A percentile compares a stretch with the other conserved stretches of the same genome.
Evolutionary conservation across 30 jellyfish, hydroid and myxozoan genomes (phyloP).

Genomic region (Aurelia sp.): DNA sequence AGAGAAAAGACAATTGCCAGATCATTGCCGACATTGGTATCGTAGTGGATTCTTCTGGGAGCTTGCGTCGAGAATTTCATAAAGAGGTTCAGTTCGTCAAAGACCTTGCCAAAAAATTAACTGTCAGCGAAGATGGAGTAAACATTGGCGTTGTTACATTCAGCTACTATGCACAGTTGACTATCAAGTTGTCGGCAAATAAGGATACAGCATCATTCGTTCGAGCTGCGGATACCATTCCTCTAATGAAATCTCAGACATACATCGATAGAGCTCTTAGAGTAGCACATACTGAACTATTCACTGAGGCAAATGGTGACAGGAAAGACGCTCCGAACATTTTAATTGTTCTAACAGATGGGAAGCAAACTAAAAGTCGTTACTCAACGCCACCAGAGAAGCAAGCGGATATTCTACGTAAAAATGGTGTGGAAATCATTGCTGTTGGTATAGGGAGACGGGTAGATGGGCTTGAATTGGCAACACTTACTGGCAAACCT

Average conservation of each 20-base stretch:
- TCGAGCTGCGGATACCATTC: slow-evolving; percentile 30
- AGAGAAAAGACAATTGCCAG: slow-evolving; percentile 24
- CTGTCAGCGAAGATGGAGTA: slow-evolving; percentile 62
- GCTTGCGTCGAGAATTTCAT: slow-evolving; percentile 53
- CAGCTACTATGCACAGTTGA: slow-evolving; percentile 62
- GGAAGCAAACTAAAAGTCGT: slow-evolving; percentile 41
- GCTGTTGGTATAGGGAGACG: slow-evolving; percentile 71
- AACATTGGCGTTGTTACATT: slow-evolving; percentile 78
- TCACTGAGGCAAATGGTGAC: slow-evolving; percentile 64
- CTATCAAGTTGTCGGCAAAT: slow-evolving; percentile 59
- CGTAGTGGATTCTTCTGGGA: slow-evolving; percentile 76
- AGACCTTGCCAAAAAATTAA: slow-evolving; percentile 36
- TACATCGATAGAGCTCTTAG: slow-evolving; percentile 61
- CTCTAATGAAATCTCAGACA: slow-evolving; percentile 59
- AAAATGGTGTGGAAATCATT: slow-evolving; percentile 43
- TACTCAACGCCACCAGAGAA: slow-evolving; percentile 43
- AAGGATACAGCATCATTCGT: slow-evolving; percentile 49
- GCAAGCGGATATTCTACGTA: slow-evolving; percentile 47
- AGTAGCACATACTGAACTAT: slow-evolving; percentile 30
- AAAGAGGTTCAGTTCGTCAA: slow-evolving; percentile 48
- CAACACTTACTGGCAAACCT: slow-evolving; percentile 56
- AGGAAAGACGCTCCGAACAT: slow-evolving; percentile 72
- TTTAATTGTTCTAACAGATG: slow-evolving; percentile 70
- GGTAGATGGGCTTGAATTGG: slow-evolving; percentile 49
- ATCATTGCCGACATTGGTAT: slow-evolving; percentile 75